These are phyloP conservation scores for Sericinus montela DNA, from an alignment of 2,888 invertebrate species.

Conservation along the genomic window DNA sequence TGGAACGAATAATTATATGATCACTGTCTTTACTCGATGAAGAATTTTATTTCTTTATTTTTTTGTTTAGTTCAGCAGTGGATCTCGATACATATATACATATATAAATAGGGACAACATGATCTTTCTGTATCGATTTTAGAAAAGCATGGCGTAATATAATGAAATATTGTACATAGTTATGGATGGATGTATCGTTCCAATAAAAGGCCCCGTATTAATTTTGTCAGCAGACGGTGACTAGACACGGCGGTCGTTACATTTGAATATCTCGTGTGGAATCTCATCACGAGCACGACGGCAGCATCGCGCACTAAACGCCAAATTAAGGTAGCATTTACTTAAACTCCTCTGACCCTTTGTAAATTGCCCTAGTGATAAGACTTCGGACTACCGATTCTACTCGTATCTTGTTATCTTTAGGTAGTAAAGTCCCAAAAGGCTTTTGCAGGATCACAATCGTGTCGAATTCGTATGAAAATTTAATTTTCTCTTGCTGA, in stretches of 20 bases:
- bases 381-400: slow-evolving; percentile 48
- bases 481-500: slow-evolving; percentile 72
- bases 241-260: slow-evolving; percentile 40
- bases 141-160: too few species aligned
- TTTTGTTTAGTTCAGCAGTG: too few species aligned
- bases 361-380: slow-evolving; percentile 60
- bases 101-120: too few species aligned
- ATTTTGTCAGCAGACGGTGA: slow-evolving; percentile 49
- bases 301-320: slow-evolving; percentile 62
- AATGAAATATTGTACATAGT: too few species aligned
- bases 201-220: slow-evolving; percentile 33
- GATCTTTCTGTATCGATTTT: too few species aligned
- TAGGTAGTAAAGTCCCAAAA: slow-evolving; percentile 52
- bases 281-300: slow-evolving; percentile 49
- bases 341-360: slow-evolving; percentile 62
- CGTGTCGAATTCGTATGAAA: slow-evolving; percentile 68
- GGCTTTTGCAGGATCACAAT: slow-evolving; percentile 65
- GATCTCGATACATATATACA: too few species aligned
- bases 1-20: too few species aligned
- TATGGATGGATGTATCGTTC: too few species aligned
- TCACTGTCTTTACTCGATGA: too few species aligned
- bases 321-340: slow-evolving; percentile 60
- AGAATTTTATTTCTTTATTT: too few species aligned
- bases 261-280: slow-evolving; percentile 63
- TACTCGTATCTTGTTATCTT: slow-evolving; percentile 68